These are phyloP conservation scores for Drosophila mauritiana DNA, from an alignment of 1,140 invertebrate species.

Conservation along the genomic window DNA sequence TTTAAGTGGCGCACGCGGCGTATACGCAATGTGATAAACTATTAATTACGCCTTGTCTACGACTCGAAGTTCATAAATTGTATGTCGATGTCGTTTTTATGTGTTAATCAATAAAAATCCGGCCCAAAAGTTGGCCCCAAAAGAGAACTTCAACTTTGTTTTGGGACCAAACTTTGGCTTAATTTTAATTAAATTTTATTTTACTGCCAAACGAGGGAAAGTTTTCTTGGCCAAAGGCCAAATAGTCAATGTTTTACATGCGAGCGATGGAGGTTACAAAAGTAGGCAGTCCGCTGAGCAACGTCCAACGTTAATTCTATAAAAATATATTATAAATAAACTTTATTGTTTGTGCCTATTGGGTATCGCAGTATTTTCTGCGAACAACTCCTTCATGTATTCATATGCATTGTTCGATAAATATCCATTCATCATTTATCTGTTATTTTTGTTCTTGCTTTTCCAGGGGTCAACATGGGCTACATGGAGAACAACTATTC, in stretches of 20 bases:
- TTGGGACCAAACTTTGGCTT: constrained; percentile 32
- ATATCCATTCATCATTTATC: constrained; percentile 10
- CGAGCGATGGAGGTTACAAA: neutral
- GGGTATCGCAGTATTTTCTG: too few relatives aligned
- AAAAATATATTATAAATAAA: too few relatives aligned
- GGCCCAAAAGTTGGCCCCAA: constrained; percentile 18
- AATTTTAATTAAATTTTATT: constrained; percentile 72
- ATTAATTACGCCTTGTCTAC: constrained; percentile 73
- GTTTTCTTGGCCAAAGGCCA: constrained; percentile 61
- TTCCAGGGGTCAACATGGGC: constrained; percentile 92
- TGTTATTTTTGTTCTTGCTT: too few relatives aligned
- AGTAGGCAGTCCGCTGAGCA: neutral
- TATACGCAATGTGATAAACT: constrained; percentile 64
- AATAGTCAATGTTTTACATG: constrained; percentile 38
- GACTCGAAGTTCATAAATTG: constrained; percentile 50
- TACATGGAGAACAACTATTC: constrained; percentile 96
- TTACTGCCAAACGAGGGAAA: constrained; percentile 37
- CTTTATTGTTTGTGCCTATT: neutral
- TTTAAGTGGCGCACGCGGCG: constrained; percentile 66
- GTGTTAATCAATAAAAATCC: constrained; percentile 71
- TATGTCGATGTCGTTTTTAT: constrained; percentile 60
- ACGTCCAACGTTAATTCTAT: neutral
- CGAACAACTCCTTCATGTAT: neutral
- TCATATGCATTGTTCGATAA: constrained; percentile 32
- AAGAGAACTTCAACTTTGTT: constrained; percentile 28